Base-by-base conservation (phyloP, 1,140 invertebrate species). In the Magallana angulata region DNA sequence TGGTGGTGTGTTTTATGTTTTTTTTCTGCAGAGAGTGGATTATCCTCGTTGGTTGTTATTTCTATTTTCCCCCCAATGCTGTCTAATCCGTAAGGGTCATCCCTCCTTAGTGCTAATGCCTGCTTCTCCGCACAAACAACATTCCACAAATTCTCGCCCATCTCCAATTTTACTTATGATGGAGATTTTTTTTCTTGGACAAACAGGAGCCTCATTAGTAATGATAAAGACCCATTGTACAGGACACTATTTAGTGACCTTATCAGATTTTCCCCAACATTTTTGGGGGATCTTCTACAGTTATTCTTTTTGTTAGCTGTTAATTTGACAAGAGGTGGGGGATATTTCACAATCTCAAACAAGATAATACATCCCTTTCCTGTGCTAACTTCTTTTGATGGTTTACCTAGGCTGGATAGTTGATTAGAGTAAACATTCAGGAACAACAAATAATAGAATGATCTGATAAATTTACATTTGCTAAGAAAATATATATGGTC, bases 131-230 rank as follows among this genome's bases (percentile, higher is more conserved):
- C 68, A 76, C 68, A 76, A 76, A 76, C 68, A 76, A 76, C 68
- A 76, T 76, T 76, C 68, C 68, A 76, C 68, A 76, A 30, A 76
- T 76, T 30, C 68, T 30, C 30, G 68, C 12, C 68, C 68, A 76
- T 76, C 68, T 76, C 68, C 68, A 76, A 76, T 36, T 76, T 76
- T 76, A 76, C 68, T 76, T 76, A 36, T 76, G 68, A 76, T 76
- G 68, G 68, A 24, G 24, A 76, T 64, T 64, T 64, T n/a, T 48
- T 48, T 48, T 48, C 36, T 48, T 64, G 16, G 60, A 64, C 60
- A 64, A 64, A 18, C 6, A 18, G 4, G 9, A 76, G 68, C 30
- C 68, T 76, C 24, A 76, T 76, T 76, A 76, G 68, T 7, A 76
- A 9, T 36, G 68, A 76, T 76, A 76, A 76, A 76, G 68, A 30